Evolutionary conservation across 2,113 vertebrate species (phyloP), one percentile per base, ranked within the genome.

Genomic region (Oryctolagus cuniculus): DNA sequence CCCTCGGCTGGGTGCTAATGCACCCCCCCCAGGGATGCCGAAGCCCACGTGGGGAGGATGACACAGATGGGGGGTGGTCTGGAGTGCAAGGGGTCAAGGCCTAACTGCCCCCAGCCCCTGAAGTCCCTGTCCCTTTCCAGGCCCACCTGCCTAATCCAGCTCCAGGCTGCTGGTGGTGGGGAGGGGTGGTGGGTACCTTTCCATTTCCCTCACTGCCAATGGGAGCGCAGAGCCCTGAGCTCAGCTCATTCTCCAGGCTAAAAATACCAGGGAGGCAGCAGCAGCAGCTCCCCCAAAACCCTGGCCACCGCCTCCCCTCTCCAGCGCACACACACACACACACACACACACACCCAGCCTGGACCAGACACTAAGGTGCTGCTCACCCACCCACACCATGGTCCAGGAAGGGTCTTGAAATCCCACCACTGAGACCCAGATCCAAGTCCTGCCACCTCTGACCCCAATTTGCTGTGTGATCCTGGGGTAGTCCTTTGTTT

Each of bases 111-210:
- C 36, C 78, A 79, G 66, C 4, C 67, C 74, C 58, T 82, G 67
- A 70, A 66, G 67, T 87, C 81, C 64, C 10, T 80, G 63, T 19
- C 34, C 16, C 58, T 82, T 91, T 67, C 44, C n/a, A 53, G 53
- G 24, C 36, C 12, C 5, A 27, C 55, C 66, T 9, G n/a, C n/a
- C 97, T 97, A 97, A 98, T 98, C 98, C 95, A 97, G 98, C 98
- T 98, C 98, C 98, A 98, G 98, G 98, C 98, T 92, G 74, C 69
- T n/a, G 44, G 85, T 69, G 73, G 73, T 66, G 90, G 88, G 95
- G 84, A 95, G 85, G 78, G 73, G 73, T 64, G 53, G 74, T n/a
- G 38, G 89, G 90, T 88, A 98, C 98, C 98, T 98, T 98, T 95
- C 92, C 25, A 64, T 95, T 92, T 87, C 29, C 67, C 81, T 87